Base-by-base conservation (phyloP, 2,888 invertebrate species). In the Drosophila multiciliata region DNA sequence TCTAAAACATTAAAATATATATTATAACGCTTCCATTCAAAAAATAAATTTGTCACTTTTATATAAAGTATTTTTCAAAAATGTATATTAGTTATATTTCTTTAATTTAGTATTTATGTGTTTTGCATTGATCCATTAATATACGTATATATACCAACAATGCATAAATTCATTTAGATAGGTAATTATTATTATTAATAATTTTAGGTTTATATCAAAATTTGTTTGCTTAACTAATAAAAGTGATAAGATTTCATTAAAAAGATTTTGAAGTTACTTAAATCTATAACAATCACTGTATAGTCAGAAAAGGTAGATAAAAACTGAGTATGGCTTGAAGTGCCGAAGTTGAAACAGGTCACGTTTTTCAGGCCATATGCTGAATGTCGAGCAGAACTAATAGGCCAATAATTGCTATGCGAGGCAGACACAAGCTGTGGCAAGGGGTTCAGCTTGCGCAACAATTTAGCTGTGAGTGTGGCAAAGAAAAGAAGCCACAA, bases 331-430 rank as follows among this genome's bases (percentile, higher is more conserved):
- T 17, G 32, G 61, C n/a, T 36, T 36, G 15, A 53, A 49, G 23
- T 40, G 23, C 38, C 29, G 35, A 36, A 23, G 20, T 17, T 40
- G 71, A 61, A 49, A 35, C 52, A 35, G 76, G 77, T 80, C 78
- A 78, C 81, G 78, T 78, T 76, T 64, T 26, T 17, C 40, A 29
- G 32, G 35, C 64, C 80, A 66, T 58, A 53, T 71, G 73, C n/a
- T 54, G 50, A 72, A 50, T 72, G 35, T n/a, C 57, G 57, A 59
- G 63, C 36, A 58, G 32, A 45, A 61, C 42, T 71, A 80, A 71
- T 80, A 67, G 77, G 81, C 64, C 77, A 78, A 78, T 78, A 76
- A 78, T 80, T 78, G 72, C 80, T 77, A 76, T 70, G 62, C 42
- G 48, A 29, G 59, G 36, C 80, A 80, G 81, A 79, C 48, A 57